Evolutionary conservation across 2,888 invertebrate species (phyloP).

Genomic region (Itoplectis maculator): DNA sequence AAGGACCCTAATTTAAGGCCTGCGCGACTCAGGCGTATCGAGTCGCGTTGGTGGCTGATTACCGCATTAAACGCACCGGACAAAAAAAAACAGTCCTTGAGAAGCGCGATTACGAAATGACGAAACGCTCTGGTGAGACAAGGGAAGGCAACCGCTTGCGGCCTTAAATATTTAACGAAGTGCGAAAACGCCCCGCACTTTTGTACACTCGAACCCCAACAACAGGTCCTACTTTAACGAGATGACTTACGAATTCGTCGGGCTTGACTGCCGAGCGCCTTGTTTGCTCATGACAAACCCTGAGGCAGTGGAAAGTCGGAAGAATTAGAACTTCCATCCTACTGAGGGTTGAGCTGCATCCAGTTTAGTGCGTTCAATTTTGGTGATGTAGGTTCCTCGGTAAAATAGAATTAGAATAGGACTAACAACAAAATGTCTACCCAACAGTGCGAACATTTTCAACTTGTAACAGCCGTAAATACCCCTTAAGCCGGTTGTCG

Average conservation of each 20-base stretch:
- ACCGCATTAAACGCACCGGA: background rate
- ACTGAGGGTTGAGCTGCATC: too few species aligned
- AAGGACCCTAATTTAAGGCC: constrained; percentile 6
- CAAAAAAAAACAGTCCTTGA: background rate
- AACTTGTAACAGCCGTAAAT: background rate
- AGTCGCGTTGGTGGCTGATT: constrained; percentile 7
- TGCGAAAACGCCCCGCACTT: constrained; percentile 16
- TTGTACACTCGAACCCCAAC: constrained; percentile 25
- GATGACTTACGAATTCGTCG: constrained; percentile 48
- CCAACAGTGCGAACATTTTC: background rate
- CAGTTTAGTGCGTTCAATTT: too few species aligned
- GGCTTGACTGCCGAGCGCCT: constrained; percentile 24
- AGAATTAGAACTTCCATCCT: background rate
- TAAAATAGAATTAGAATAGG: background rate
- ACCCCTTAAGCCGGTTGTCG: background rate
- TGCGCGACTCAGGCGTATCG: background rate
- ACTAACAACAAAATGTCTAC: background rate
- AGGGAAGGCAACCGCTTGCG: constrained; percentile 14
- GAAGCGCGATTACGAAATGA: constrained; percentile 34
- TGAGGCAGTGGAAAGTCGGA: background rate
- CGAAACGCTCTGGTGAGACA: constrained; percentile 26
- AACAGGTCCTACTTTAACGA: constrained; percentile 8
- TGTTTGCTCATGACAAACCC: constrained; percentile 32
- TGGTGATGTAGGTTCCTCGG: too few species aligned
- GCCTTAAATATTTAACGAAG: constrained; percentile 50